Percentiles rank a stretch among this genome's conserved stretches.
These are phyloP conservation scores for Elaphurus davidianus DNA, from an alignment of 2,113 vertebrate genomes.

Conservation along the genomic window DNA sequence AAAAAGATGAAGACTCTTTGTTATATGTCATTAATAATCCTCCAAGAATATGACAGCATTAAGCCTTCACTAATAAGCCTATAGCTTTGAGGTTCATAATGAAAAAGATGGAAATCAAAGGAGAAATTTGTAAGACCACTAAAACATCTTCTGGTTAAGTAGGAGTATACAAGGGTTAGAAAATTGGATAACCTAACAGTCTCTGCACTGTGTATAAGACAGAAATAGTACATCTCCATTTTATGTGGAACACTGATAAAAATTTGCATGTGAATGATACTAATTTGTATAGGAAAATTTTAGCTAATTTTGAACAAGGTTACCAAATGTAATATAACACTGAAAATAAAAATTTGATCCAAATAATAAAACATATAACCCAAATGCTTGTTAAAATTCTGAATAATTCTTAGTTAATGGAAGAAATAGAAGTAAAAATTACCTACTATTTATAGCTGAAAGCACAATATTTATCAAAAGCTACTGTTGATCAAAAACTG, in stretches of 20 bases:
- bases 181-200: neutral
- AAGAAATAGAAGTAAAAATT: constrained; percentile 6
- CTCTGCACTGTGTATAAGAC: neutral
- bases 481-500: neutral
- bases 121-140: neutral
- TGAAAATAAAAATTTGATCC: neutral
- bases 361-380: neutral
- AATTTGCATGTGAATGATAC: neutral
- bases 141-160: neutral
- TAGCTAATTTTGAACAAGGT: neutral
- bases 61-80: neutral
- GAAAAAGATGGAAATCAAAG: neutral
- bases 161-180: neutral
- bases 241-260: neutral
- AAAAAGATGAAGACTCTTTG: neutral
- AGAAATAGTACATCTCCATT: neutral
- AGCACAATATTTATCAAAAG: neutral
- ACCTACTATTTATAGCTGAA: neutral
- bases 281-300: neutral
- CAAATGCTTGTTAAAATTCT: neutral
- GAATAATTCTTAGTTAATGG: neutral
- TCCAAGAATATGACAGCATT: neutral
- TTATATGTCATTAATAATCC: neutral
- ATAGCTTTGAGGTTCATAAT: neutral
- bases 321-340: neutral